These are phyloP conservation scores for Andrena dorsata DNA, from an alignment of 2,888 invertebrate species.

Conservation along the genomic window DNA sequence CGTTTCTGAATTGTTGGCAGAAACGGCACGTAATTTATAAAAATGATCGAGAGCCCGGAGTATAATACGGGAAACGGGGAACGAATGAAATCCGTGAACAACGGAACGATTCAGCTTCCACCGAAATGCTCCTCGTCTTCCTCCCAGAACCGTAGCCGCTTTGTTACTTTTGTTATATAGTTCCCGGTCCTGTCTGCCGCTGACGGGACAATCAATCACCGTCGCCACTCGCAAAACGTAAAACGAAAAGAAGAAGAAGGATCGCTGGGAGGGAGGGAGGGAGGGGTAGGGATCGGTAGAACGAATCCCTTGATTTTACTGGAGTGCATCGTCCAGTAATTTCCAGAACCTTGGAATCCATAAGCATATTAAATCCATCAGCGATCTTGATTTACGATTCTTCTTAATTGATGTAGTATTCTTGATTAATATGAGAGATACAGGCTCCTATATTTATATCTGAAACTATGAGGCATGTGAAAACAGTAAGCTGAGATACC, in stretches of 20 bases:
- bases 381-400: neutral
- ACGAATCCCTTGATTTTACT: constrained; percentile 48
- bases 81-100: constrained; percentile 55
- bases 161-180: constrained; percentile 81
- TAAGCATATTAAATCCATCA: neutral
- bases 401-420: neutral
- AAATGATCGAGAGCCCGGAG: constrained; percentile 33
- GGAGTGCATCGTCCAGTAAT: constrained; percentile 38
- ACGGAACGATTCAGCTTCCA: constrained; percentile 75
- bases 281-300: constrained; percentile 20
- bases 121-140: constrained; percentile 71
- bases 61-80: constrained; percentile 5
- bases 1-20: neutral
- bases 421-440: neutral
- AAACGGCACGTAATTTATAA: constrained; percentile 20
- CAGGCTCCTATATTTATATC: too few species aligned
- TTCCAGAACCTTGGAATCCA: constrained; percentile 27
- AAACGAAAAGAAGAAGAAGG: constrained; percentile 75
- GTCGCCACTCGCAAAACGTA: constrained; percentile 76
- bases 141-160: constrained; percentile 70
- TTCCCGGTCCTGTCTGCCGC: constrained; percentile 78
- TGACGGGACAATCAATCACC: constrained; percentile 84
- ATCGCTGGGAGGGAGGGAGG: constrained; percentile 13
- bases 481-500: too few species aligned
- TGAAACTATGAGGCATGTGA: too few species aligned